A percentile compares a stretch with the other conserved stretches of the same genome.
phyloP scores from a whole-genome alignment of 2,113 vertebrate genomes.

The Lasiurus borealis region DNA sequence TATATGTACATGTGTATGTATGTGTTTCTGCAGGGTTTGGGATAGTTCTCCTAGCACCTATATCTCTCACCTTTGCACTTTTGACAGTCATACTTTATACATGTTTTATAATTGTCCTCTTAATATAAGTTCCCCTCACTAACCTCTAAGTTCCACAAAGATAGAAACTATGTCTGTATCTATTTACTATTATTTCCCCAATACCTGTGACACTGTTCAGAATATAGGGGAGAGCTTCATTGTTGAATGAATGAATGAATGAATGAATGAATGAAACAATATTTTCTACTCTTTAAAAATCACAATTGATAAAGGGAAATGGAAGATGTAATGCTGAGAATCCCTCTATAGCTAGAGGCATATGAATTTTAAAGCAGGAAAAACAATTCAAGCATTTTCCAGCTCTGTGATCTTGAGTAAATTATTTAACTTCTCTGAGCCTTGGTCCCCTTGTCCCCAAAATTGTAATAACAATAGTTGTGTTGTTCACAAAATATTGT shows the following conservation, averaged over 20 bases:
- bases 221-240: not conserved
- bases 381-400: not conserved
- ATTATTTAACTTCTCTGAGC: not conserved
- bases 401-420: not conserved
- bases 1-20: fast-evolving
- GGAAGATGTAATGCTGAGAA: not conserved
- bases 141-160: not conserved
- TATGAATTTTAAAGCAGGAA: not conserved
- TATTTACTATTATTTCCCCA: not conserved
- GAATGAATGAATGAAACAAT: not conserved
- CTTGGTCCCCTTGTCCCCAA: not conserved
- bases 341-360: not conserved
- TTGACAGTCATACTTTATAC: not conserved
- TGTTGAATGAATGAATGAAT: not conserved
- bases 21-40: not conserved
- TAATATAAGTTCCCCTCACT: not conserved
- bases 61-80: not conserved
- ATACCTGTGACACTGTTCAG: not conserved
- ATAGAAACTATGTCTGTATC: not conserved
- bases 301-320: not conserved
- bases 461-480: not conserved
- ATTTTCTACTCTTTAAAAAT: not conserved
- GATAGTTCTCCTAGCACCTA: not conserved
- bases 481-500: not conserved
- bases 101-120: not conserved